These are phyloP conservation scores for Heliconius hermathena DNA, from an alignment of 1,140 invertebrate species.

Conservation along the genomic window DNA sequence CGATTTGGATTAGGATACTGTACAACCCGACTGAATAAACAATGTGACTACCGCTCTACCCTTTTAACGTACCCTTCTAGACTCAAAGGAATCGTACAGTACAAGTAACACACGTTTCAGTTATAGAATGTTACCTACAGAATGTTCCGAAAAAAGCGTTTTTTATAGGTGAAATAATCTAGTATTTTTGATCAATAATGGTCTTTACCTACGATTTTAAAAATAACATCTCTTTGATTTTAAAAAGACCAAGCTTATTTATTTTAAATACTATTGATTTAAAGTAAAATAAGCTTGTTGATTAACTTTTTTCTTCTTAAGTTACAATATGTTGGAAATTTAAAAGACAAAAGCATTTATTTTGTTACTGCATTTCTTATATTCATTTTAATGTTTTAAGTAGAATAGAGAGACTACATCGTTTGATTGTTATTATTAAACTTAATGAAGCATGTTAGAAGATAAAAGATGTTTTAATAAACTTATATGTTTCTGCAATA, in stretches of 20 bases:
- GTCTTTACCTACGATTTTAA: too few species aligned
- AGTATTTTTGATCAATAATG: too few species aligned
- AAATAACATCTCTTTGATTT: too few species aligned
- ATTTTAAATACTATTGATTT: not conserved
- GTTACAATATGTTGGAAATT: too few species aligned
- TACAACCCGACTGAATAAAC: slow-evolving; percentile 69
- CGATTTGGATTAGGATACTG: slow-evolving; percentile 47
- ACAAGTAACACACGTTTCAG: slow-evolving; percentile 31
- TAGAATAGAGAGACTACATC: not conserved
- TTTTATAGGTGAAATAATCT: too few species aligned
- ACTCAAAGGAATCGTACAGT: slow-evolving; percentile 39
- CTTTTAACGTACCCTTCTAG: slow-evolving; percentile 69
- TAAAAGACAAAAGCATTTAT: not conserved
- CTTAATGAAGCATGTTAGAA: not conserved
- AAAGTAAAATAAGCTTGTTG: too few species aligned
- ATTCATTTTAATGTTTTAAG: not conserved
- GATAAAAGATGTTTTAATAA: not conserved
- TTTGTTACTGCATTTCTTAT: not conserved
- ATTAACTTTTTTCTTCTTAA: too few species aligned
- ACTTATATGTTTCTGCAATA: not conserved
- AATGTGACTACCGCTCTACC: slow-evolving; percentile 70
- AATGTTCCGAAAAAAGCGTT: not conserved
- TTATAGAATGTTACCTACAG: not conserved
- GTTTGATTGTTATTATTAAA: not conserved
- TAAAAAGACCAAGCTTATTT: not conserved